These are phyloP conservation scores for Pyrrhia umbra DNA, from an alignment of 2,888 invertebrate genomes.

Conservation along the genomic window DNA sequence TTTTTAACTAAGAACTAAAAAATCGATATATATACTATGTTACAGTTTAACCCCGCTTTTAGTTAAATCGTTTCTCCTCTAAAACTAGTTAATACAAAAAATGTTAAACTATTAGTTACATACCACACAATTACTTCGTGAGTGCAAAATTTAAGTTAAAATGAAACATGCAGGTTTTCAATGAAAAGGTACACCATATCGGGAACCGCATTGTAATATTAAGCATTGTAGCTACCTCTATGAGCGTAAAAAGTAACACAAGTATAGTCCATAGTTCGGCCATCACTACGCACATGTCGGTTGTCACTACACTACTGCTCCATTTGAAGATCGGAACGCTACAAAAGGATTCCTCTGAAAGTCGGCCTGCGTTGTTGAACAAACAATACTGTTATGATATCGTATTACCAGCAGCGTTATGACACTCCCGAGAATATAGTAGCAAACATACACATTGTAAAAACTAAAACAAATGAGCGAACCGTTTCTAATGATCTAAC, in stretches of 20 bases:
- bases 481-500: conserved; percentile 9
- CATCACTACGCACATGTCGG: conserved; percentile 26
- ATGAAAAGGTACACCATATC: background rate
- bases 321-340: conserved; percentile 18
- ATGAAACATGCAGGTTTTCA: background rate
- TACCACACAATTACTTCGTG: background rate
- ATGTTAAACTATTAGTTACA: background rate
- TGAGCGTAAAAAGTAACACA: conserved; percentile 58
- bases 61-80: no score
- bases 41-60: no score
- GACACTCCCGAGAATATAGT: conserved; percentile 44
- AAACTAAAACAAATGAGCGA: conserved; percentile 45
- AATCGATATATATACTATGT: no score
- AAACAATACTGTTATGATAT: conserved; percentile 61
- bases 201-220: conserved; percentile 68
- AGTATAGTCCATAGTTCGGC: conserved; percentile 48
- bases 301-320: conserved; percentile 22
- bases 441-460: conserved; percentile 37
- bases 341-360: conserved; percentile 43
- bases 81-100: background rate
- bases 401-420: conserved; percentile 17
- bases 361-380: conserved; percentile 38
- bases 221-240: conserved; percentile 71
- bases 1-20: no score
- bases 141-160: background rate